Evolutionary conservation across 2,888 invertebrate genomes (phyloP).

Genomic region (Hyppa rectilinea): DNA sequence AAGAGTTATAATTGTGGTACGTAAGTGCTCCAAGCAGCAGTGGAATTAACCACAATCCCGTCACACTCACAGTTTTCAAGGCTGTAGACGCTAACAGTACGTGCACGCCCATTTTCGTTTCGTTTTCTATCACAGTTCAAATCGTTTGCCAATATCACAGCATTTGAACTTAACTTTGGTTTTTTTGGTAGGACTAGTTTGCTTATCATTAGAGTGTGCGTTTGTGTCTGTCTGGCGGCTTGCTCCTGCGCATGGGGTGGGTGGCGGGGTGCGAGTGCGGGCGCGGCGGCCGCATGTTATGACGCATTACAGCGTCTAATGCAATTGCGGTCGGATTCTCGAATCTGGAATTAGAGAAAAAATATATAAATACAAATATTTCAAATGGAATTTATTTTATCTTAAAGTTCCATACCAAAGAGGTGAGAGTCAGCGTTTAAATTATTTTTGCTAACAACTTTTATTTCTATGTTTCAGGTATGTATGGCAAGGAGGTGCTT

Average conservation of each 20-base stretch:
- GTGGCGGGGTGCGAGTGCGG: constrained; percentile 65
- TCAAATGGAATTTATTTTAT: background rate
- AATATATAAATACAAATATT: background rate
- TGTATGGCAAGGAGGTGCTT: too few species aligned
- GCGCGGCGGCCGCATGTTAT: constrained; percentile 83
- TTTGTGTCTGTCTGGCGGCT: constrained; percentile 84
- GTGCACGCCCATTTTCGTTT: constrained; percentile 92
- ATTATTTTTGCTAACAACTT: background rate
- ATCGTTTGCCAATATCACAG: constrained; percentile 64
- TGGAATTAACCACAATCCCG: constrained; percentile 96
- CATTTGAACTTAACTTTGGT: constrained; percentile 72
- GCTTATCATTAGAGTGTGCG: constrained; percentile 57
- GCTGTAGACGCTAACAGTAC: constrained; percentile 94
- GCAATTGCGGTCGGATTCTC: constrained; percentile 61
- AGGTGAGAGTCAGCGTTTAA: background rate
- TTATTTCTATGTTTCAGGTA: constrained; percentile 56
- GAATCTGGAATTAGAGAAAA: constrained; percentile 75
- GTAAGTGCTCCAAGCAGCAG: constrained; percentile 95
- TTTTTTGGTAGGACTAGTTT: constrained; percentile 73
- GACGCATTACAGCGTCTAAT: constrained; percentile 75
- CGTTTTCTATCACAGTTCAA: constrained; percentile 61
- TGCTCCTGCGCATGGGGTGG: constrained; percentile 81
- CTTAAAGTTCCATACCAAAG: background rate
- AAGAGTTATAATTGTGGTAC: constrained; percentile 94
- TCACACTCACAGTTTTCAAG: constrained; percentile 94